phyloP scores from a whole-genome alignment of 2,888 invertebrate species.

The Eupithecia abbreviata region DNA sequence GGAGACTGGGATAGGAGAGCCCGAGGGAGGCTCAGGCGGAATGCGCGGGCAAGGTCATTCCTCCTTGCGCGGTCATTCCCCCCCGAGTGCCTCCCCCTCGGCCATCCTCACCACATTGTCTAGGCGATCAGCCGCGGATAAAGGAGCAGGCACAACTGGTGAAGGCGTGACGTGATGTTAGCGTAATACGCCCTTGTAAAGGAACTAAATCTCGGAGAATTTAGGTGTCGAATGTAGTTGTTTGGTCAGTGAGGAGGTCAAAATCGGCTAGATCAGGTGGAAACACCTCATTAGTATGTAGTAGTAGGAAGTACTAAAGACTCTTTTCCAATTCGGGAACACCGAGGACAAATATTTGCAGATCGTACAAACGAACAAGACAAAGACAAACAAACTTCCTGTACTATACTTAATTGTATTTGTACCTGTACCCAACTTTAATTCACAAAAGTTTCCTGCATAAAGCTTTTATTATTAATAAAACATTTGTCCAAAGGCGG shows the following conservation, averaged over 20 bases:
- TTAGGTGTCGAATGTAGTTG: neutral
- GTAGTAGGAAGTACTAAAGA: neutral
- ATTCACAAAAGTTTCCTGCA: no score
- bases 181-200: neutral
- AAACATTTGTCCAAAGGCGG: no score
- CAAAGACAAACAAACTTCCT: no score
- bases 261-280: neutral
- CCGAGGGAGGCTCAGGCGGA: conserved; percentile 74
- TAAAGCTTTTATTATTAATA: no score
- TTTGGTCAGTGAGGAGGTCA: neutral
- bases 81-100: conserved; percentile 53
- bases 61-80: conserved; percentile 83
- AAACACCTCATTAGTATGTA: neutral
- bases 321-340: no score
- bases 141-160: conserved; percentile 53
- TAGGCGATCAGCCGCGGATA: conserved; percentile 80
- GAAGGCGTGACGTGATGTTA: neutral
- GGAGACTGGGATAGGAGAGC: conserved; percentile 66
- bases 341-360: no score
- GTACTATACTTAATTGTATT: no score
- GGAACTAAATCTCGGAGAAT: neutral
- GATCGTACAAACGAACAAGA: no score
- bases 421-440: no score
- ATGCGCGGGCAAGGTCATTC: conserved; percentile 83
- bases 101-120: conserved; percentile 72